These are phyloP conservation scores for Artemia sp. DNA, from an alignment of 2,888 invertebrate species.

Conservation along the genomic window DNA sequence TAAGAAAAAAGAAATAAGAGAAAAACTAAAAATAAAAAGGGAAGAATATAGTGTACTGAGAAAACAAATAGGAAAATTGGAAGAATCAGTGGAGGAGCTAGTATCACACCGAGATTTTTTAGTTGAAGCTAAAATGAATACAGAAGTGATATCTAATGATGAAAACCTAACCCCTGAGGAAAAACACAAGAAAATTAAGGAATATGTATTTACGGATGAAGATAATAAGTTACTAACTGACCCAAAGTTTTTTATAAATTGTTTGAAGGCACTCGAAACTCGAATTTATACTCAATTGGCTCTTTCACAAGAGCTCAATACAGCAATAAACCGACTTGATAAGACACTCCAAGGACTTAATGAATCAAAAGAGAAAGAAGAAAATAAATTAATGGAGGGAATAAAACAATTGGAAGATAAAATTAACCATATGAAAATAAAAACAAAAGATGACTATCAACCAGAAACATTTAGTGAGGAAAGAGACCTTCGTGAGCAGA, in stretches of 20 bases:
- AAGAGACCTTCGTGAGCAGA: neutral
- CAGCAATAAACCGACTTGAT: neutral
- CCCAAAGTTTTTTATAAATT: constrained; percentile 5
- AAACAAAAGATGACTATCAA: neutral
- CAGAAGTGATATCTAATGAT: neutral
- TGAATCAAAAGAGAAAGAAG: constrained; percentile 10
- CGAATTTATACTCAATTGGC: neutral
- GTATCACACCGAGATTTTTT: constrained; percentile 5
- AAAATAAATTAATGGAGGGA: neutral
- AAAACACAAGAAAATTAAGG: neutral
- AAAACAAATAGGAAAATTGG: neutral
- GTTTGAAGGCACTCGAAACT: neutral
- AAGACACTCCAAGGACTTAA: neutral
- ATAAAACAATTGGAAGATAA: neutral
- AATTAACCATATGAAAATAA: neutral
- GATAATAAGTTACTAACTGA: neutral
- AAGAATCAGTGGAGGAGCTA: constrained; percentile 11
- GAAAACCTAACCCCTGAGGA: neutral
- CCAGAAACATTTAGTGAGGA: neutral
- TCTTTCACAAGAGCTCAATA: neutral
- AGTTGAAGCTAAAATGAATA: constrained; percentile 8
- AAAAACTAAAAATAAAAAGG: constrained; percentile 2
- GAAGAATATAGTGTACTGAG: constrained; percentile 4
- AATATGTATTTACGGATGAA: constrained; percentile 10
- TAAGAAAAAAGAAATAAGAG: constrained; percentile 8